These are phyloP conservation scores for Capitulum mitella DNA, from an alignment of 2,888 invertebrate species.

Conservation along the genomic window DNA sequence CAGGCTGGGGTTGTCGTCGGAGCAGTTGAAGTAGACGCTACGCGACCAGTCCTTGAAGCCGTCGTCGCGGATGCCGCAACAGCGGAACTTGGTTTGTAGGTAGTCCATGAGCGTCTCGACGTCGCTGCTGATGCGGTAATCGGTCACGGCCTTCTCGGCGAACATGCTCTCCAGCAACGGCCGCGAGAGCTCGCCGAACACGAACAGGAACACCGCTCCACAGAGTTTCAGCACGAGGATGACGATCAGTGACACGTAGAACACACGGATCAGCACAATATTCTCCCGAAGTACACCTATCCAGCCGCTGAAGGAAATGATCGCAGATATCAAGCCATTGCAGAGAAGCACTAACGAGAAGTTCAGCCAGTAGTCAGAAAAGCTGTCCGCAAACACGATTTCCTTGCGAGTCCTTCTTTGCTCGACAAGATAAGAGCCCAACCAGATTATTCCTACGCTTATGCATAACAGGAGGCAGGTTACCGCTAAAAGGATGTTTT, in stretches of 20 bases:
- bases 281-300: background rate
- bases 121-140: slow-evolving; percentile 34
- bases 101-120: slow-evolving; percentile 34
- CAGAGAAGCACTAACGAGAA: background rate
- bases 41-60: slow-evolving; percentile 85
- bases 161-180: slow-evolving; percentile 33
- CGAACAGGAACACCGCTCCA: slow-evolving; percentile 34
- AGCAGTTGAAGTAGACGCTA: slow-evolving; percentile 93
- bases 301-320: background rate
- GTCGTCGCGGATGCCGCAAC: slow-evolving; percentile 34
- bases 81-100: slow-evolving; percentile 29
- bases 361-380: background rate
- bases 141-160: slow-evolving; percentile 31
- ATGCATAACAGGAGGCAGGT: background rate
- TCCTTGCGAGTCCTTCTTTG: background rate
- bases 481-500: background rate
- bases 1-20: slow-evolving; percentile 41
- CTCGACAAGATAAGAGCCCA: background rate
- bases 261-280: background rate
- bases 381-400: background rate
- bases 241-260: slow-evolving; percentile 29
- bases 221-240: slow-evolving; percentile 34
- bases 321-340: background rate
- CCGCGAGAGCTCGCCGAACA: slow-evolving; percentile 34
- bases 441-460: background rate